A percentile compares a stretch with the other conserved stretches of the same genome.
phyloP scores from a whole-genome alignment of 2,888 invertebrate species.

The Trichacis sp. region DNA sequence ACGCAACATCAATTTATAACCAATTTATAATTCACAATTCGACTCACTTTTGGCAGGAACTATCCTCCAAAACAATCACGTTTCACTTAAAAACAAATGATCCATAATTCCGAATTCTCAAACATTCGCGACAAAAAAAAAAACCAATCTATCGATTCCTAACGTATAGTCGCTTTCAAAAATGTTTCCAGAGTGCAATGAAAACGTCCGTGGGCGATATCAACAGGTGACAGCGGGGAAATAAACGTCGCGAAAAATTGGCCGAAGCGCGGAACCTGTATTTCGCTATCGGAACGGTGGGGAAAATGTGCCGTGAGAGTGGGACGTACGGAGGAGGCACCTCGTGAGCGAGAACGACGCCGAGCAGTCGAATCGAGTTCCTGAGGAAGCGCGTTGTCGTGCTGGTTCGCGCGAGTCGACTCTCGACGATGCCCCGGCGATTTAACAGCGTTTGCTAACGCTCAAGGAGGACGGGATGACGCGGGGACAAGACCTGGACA shows the following conservation, averaged over 20 bases:
- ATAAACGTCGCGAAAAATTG: not conserved
- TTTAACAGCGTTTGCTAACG: not conserved
- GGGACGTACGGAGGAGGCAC: constrained; percentile 17
- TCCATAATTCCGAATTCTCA: too few relatives aligned
- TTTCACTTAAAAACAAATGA: too few relatives aligned
- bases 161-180: too few relatives aligned
- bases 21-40: too few relatives aligned
- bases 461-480: constrained; percentile 33
- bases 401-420: too few relatives aligned
- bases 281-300: constrained; percentile 16
- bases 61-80: too few relatives aligned
- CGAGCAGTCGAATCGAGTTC: constrained; percentile 20
- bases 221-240: constrained; percentile 9
- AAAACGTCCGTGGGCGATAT: not conserved
- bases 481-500: constrained; percentile 51
- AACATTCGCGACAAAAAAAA: too few relatives aligned
- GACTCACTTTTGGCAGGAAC: too few relatives aligned
- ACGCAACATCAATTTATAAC: too few relatives aligned
- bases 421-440: not conserved
- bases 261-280: constrained; percentile 6
- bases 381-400: too few relatives aligned
- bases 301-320: constrained; percentile 15
- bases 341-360: constrained; percentile 17
- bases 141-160: too few relatives aligned
- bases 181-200: too few relatives aligned